phyloP scores from a whole-genome alignment of 2,113 vertebrate genomes.

The Gambusia affinis region DNA sequence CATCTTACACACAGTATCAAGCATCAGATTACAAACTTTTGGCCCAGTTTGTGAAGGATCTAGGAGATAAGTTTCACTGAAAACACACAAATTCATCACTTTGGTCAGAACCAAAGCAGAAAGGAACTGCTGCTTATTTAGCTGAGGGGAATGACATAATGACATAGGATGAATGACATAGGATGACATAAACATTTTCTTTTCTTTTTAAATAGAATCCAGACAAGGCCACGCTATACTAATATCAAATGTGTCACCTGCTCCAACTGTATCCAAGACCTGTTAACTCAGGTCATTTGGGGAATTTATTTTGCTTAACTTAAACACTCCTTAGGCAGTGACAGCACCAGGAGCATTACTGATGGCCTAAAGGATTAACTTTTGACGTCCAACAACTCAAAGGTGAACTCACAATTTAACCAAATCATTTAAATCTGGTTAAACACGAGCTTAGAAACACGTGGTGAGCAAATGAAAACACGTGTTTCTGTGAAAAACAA shows the following conservation, averaged over 20 bases:
- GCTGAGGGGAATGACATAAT: neutral
- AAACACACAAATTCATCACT: no score
- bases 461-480: neutral
- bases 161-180: no score
- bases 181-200: neutral
- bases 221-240: neutral
- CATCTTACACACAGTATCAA: neutral
- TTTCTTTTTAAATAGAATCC: neutral
- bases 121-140: neutral
- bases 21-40: constrained; percentile 6
- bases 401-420: neutral
- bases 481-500: neutral
- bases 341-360: neutral
- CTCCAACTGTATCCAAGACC: neutral
- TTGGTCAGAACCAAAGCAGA: neutral
- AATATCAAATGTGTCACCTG: neutral
- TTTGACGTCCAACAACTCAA: no score
- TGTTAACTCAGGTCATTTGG: neutral
- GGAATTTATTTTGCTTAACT: neutral
- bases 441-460: neutral
- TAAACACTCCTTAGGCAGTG: neutral
- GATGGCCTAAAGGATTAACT: neutral
- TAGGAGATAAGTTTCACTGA: neutral
- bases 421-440: neutral
- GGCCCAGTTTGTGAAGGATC: neutral